phyloP scores from a whole-genome alignment of 2,113 vertebrate genomes.

The Phainopepla nitens region DNA sequence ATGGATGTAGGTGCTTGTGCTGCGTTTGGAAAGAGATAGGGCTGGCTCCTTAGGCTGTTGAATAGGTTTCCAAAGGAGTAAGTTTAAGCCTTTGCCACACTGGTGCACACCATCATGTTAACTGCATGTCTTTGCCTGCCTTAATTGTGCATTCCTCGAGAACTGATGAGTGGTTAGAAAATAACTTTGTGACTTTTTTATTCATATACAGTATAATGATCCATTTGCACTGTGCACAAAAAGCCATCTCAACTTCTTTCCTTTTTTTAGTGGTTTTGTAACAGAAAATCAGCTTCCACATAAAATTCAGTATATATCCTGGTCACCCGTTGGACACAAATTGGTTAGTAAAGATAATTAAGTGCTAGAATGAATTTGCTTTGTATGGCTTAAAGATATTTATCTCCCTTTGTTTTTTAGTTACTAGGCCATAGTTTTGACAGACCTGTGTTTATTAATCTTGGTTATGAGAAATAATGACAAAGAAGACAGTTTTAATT shows the following conservation, averaged over 20 bases:
- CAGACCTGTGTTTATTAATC: background rate
- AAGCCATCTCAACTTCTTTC: constrained; percentile 46
- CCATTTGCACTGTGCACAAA: background rate
- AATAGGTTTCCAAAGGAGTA: background rate
- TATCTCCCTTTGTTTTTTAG: background rate
- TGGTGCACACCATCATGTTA: background rate
- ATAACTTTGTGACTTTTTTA: background rate
- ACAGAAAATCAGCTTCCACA: constrained; percentile 77
- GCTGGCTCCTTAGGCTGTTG: background rate
- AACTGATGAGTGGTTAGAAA: background rate
- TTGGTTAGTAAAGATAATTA: constrained; percentile 78
- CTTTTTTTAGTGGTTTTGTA: constrained; percentile 81
- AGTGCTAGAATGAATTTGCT: constrained; percentile 33
- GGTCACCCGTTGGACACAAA: constrained; percentile 85
- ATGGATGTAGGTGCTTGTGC: background rate
- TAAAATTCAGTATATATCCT: constrained; percentile 84
- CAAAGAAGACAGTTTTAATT: background rate
- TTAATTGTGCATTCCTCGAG: background rate
- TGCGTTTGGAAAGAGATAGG: background rate
- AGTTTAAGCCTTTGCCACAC: background rate
- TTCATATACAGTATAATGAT: background rate
- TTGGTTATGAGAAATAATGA: background rate
- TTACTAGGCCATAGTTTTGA: background rate
- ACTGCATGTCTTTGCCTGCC: constrained; percentile 8
- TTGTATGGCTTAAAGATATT: constrained; percentile 2